Conservation (phyloP, 2,113 vertebrate species). For the Sinocyclocheilus anshuiensis region DNA sequence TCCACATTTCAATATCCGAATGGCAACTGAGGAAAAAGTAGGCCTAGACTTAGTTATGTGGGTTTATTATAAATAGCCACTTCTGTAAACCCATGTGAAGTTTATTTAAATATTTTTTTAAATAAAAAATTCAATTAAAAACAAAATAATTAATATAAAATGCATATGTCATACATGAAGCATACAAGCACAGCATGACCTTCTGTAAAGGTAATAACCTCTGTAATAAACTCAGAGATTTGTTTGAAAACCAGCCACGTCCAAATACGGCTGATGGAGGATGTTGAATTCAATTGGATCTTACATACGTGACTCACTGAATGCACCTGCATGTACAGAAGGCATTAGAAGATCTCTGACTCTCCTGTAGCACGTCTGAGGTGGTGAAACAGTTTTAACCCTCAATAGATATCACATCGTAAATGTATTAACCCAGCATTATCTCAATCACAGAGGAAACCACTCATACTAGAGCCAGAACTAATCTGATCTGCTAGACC, state of each 20-base stretch:
- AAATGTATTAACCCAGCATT: constrained; percentile 20
- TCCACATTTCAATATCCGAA: no score
- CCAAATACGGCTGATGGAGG: background rate
- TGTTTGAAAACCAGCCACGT: background rate
- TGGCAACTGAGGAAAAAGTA: no score
- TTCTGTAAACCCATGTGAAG: no score
- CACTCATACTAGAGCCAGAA: background rate
- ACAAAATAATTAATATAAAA: no score
- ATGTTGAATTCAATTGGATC: background rate
- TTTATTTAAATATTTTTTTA: no score
- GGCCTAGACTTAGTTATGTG: no score
- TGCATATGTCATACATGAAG: no score
- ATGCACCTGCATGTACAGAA: background rate
- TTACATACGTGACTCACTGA: background rate
- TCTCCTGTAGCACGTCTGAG: background rate
- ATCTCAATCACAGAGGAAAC: background rate
- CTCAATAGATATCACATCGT: background rate
- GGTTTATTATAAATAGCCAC: no score
- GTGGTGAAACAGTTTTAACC: background rate
- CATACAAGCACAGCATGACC: no score
- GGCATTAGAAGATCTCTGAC: background rate
- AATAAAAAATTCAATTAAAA: no score
- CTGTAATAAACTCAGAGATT: background rate
- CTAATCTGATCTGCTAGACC: background rate
- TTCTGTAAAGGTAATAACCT: no score